Evolutionary conservation across 2,797 vertebrate genomes (phyloP).

Genomic region (Kryptopterus vitreolus): DNA sequence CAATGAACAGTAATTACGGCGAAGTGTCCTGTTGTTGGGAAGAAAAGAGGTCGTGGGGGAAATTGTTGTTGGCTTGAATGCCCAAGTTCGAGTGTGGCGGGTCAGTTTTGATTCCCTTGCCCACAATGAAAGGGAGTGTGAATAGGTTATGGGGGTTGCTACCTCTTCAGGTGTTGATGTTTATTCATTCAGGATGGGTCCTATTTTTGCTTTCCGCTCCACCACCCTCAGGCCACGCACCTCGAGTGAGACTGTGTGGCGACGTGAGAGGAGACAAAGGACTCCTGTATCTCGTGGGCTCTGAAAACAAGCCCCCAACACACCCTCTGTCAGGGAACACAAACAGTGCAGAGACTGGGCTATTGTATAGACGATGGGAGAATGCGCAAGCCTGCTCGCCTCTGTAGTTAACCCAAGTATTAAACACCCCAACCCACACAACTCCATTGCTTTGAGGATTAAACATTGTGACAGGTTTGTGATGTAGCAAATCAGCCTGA

Average conservation of each 20-base stretch:
- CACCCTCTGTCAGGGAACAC: conserved; percentile 47
- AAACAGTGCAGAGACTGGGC: conserved; percentile 45
- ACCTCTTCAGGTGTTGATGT: conserved; percentile 47
- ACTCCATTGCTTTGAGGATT: background rate
- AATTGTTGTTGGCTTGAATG: conserved; percentile 28
- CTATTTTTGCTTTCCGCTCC: conserved; percentile 48
- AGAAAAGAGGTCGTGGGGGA: conserved; percentile 21
- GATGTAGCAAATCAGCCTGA: background rate
- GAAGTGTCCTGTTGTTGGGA: conserved; percentile 6
- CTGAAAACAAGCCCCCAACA: conserved; percentile 54
- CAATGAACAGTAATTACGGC: conserved; percentile 15
- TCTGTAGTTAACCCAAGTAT: conserved; percentile 34
- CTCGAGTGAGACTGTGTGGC: conserved; percentile 44
- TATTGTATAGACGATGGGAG: conserved; percentile 46
- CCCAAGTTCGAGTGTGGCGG: conserved; percentile 1
- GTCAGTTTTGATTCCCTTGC: conserved; percentile 18
- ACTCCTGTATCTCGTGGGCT: conserved; percentile 43
- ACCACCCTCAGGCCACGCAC: conserved; percentile 33
- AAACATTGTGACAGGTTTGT: conserved; percentile 3
- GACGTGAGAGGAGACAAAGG: conserved; percentile 46
- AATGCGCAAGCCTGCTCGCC: conserved; percentile 12
- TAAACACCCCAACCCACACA: background rate
- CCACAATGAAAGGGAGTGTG: conserved; percentile 22
- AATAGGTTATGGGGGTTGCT: conserved; percentile 23
- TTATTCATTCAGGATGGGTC: conserved; percentile 28